A percentile compares a stretch with the other conserved stretches of the same genome.
Evolutionary conservation across 2,888 invertebrate species (phyloP).

Genomic region (Sminthurinus aureus): DNA sequence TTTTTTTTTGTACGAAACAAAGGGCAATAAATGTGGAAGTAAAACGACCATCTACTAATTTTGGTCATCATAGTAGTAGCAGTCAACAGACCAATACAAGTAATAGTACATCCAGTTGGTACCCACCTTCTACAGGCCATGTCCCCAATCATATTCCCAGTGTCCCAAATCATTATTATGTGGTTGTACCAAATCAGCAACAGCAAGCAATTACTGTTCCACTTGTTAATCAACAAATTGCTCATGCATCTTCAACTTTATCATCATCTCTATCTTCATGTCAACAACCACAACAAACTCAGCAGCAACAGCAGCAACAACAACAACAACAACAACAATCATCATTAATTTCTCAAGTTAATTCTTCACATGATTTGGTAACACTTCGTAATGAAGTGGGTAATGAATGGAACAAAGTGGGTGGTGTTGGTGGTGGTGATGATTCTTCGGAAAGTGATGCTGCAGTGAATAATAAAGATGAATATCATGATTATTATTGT

Average conservation of each 20-base stretch:
- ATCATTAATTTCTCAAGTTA: background rate
- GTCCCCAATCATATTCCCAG: conserved; percentile 20
- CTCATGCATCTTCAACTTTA: conserved; percentile 13
- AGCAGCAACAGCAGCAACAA: conserved; percentile 15
- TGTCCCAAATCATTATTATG: conserved; percentile 33
- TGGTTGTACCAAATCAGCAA: conserved; percentile 36
- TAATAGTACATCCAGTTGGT: conserved; percentile 14
- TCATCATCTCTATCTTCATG: background rate
- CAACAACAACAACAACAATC: conserved; percentile 16
- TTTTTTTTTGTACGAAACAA: background rate
- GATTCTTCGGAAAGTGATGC: conserved; percentile 22
- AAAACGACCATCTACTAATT: conserved; percentile 6
- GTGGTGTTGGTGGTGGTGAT: background rate
- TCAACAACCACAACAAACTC: background rate
- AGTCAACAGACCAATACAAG: background rate
- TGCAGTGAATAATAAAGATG: conserved; percentile 1
- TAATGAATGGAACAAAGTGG: conserved; percentile 30
- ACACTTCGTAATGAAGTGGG: conserved; percentile 23
- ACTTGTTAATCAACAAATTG: conserved; percentile 27
- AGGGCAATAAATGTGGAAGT: background rate
- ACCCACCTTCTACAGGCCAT: conserved; percentile 10
- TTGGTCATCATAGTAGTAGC: background rate
- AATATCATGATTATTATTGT: conserved; percentile 36
- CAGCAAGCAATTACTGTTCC: conserved; percentile 22
- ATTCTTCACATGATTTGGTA: background rate